Conservation (phyloP, 2,113 vertebrate species). For the Semicossyphus pulcher region DNA sequence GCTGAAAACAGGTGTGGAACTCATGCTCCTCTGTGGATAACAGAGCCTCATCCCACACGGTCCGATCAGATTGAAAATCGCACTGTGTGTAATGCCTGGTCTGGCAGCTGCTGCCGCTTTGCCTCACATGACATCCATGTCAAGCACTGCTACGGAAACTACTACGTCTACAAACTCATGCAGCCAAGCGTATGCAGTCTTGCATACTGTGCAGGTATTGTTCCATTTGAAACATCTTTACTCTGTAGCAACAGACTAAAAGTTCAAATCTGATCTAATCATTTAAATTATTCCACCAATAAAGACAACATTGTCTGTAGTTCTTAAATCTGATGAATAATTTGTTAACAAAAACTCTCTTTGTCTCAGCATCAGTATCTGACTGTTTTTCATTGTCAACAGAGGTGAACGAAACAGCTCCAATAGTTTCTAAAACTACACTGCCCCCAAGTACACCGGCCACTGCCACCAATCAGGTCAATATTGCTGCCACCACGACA, state of each 20-base stretch:
- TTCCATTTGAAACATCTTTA: neutral
- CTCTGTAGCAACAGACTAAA: neutral
- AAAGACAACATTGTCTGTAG: too few species aligned
- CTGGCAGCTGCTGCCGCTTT: rapidly evolving
- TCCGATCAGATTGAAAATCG: constrained; percentile 33
- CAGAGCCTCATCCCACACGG: constrained; percentile 50
- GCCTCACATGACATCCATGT: constrained; percentile 21
- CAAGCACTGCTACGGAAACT: constrained; percentile 64
- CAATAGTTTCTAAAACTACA: neutral
- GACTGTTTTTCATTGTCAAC: neutral
- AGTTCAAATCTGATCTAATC: neutral
- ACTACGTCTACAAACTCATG: constrained; percentile 69
- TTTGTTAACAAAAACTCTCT: too few species aligned
- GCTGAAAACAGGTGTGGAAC: constrained; percentile 51
- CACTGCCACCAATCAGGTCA: rapidly evolving
- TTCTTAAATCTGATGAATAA: too few species aligned
- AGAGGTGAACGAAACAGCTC: neutral
- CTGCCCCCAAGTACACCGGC: neutral
- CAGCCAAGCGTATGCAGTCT: rapidly evolving
- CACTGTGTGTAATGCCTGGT: neutral
- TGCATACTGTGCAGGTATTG: constrained; percentile 73
- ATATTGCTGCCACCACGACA: neutral
- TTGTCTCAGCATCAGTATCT: too few species aligned
- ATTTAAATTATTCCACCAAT: too few species aligned
- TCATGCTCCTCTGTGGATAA: constrained; percentile 41